Percentiles rank a stretch among this genome's conserved stretches.
Evolutionary conservation across 2,797 vertebrate genomes (phyloP).

Genomic region (Molossus alvarezi): DNA sequence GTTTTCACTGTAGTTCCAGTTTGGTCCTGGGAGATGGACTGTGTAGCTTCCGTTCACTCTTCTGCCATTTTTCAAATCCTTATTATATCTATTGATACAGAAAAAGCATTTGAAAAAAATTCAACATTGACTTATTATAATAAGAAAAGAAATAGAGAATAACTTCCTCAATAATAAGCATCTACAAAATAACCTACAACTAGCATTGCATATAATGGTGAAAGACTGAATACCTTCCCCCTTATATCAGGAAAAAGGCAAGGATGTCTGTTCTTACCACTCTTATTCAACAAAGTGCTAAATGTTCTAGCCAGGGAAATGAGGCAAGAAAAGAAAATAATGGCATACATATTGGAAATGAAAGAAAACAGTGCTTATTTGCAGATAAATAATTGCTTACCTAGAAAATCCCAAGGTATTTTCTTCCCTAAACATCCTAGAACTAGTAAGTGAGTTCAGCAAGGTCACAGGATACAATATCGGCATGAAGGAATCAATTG

Average conservation of each 20-base stretch:
- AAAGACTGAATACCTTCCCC: neutral
- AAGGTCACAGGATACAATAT: neutral
- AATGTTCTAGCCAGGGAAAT: neutral
- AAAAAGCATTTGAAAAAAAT: neutral
- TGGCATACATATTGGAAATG: neutral
- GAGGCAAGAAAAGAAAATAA: neutral
- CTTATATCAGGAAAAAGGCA: neutral
- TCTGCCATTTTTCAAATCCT: neutral
- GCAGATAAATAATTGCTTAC: neutral
- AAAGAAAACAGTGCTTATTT: neutral
- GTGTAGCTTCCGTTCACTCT: too few species aligned
- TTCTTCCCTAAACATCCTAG: neutral
- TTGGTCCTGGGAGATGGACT: too few species aligned
- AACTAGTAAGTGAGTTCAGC: neutral
- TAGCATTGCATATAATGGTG: neutral
- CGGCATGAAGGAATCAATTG: neutral
- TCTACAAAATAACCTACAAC: neutral
- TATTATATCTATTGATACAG: neutral
- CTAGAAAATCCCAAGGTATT: neutral
- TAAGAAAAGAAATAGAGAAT: neutral
- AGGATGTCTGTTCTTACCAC: neutral
- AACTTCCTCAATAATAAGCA: neutral
- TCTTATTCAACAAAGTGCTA: neutral
- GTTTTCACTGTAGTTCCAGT: too few species aligned
- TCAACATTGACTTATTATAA: neutral